These are phyloP conservation scores for Patella vulgata DNA, from an alignment of 1,140 invertebrate species.

Conservation along the genomic window DNA sequence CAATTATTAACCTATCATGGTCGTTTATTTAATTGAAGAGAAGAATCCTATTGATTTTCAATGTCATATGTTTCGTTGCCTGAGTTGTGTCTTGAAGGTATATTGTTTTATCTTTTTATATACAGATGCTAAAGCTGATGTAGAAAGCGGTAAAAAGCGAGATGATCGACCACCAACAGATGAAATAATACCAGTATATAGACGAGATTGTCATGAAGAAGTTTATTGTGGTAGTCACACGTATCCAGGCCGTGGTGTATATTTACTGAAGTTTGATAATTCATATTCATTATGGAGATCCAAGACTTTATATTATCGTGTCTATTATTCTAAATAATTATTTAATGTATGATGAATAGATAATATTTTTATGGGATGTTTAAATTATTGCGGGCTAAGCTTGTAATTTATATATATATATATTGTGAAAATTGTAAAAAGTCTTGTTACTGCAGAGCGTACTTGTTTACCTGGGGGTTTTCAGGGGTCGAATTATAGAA, in stretches of 20 bases:
- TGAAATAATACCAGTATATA: conserved; percentile 90
- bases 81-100: background rate
- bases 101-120: conserved; percentile 3
- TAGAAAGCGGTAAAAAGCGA: conserved; percentile 56
- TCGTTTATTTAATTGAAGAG: too few relatives aligned
- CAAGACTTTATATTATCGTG: conserved; percentile 98
- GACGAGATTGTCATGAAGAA: conserved; percentile 95
- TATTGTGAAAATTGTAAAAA: too few relatives aligned
- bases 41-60: too few relatives aligned
- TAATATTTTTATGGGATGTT: too few relatives aligned
- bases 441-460: too few relatives aligned
- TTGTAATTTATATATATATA: too few relatives aligned
- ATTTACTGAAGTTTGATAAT: conserved; percentile 99
- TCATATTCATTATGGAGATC: conserved; percentile 99
- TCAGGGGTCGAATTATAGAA: too few relatives aligned
- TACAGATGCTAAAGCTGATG: conserved; percentile 50
- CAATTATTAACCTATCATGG: too few relatives aligned
- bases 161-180: conserved; percentile 74
- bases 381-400: too few relatives aligned
- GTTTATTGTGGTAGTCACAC: conserved; percentile 96
- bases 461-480: too few relatives aligned
- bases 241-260: conserved; percentile 95
- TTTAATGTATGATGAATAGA: too few relatives aligned
- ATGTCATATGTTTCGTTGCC: too few relatives aligned
- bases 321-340: conserved; percentile 91